phyloP scores from a whole-genome alignment of 1,140 invertebrate species.

The Drosophila ambigua region DNA sequence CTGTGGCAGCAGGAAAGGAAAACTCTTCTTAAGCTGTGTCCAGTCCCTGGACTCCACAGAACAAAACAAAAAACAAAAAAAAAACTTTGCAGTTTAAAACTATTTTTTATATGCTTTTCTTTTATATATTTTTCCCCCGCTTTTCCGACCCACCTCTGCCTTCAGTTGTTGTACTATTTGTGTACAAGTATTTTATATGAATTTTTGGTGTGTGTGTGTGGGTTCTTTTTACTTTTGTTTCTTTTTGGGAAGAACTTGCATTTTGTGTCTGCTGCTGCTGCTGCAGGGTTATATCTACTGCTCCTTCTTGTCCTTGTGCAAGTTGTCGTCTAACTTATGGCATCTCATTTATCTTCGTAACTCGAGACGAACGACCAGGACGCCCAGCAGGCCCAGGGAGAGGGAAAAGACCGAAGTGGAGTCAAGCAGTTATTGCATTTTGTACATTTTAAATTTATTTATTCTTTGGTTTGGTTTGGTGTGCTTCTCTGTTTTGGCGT shows the following conservation, averaged over 20 bases:
- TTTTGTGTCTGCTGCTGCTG: too few species aligned
- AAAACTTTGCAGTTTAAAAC: constrained; percentile 54
- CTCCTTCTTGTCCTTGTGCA: constrained; percentile 36
- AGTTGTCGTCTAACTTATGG: constrained; percentile 81
- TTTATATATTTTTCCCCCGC: constrained; percentile 17
- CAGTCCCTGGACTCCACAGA: too few species aligned
- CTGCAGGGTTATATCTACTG: too few species aligned
- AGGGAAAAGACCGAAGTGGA: background rate
- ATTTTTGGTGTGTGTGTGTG: constrained; percentile 56
- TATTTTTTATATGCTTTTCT: constrained; percentile 43
- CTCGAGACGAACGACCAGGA: constrained; percentile 22
- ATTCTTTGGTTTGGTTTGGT: constrained; percentile 8
- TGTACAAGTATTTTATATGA: constrained; percentile 58
- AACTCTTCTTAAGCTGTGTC: constrained; percentile 32
- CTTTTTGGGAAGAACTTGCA: constrained; percentile 28
- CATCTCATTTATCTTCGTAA: constrained; percentile 82
- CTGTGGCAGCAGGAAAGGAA: constrained; percentile 39
- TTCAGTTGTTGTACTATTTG: constrained; percentile 14
- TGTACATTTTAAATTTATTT: constrained; percentile 7
- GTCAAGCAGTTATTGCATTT: constrained; percentile 67
- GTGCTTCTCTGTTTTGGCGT: constrained; percentile 5
- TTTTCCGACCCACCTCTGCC: background rate
- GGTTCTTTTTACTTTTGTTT: background rate
- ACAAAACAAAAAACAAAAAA: background rate
- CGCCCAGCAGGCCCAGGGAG: background rate